These are phyloP conservation scores for Cyclargus thomasi DNA, from an alignment of 1,140 invertebrate species.

Conservation along the genomic window DNA sequence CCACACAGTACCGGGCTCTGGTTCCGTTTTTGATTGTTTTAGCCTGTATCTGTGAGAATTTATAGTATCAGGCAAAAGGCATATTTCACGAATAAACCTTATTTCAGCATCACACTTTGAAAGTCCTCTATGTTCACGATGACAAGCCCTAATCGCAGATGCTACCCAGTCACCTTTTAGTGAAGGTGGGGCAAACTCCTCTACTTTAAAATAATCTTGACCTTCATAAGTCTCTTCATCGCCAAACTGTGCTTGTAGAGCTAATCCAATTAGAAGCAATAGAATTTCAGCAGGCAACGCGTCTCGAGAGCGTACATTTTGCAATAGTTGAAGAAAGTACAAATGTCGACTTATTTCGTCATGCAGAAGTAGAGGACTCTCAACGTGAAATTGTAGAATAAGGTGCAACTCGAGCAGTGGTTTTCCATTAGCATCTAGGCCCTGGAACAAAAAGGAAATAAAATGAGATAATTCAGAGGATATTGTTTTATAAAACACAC, in stretches of 20 bases:
- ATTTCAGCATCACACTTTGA: constrained; percentile 86
- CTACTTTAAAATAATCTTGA: constrained; percentile 88
- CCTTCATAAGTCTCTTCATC: constrained; percentile 78
- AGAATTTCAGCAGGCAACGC: constrained; percentile 80
- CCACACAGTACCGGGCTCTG: constrained; percentile 82
- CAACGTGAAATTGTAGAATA: constrained; percentile 96
- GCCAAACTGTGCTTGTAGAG: constrained; percentile 93
- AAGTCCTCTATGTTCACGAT: constrained; percentile 84
- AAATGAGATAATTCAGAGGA: neutral
- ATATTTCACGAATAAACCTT: constrained; percentile 92
- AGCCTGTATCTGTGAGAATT: constrained; percentile 95
- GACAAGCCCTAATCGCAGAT: constrained; percentile 77
- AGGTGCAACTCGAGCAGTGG: constrained; percentile 93
- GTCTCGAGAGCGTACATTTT: constrained; percentile 87
- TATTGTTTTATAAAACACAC: constrained; percentile 21
- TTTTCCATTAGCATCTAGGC: constrained; percentile 91
- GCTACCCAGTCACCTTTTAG: constrained; percentile 76
- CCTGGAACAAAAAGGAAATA: constrained; percentile 76
- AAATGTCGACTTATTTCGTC: constrained; percentile 93
- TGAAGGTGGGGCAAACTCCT: constrained; percentile 79
- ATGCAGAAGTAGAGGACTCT: constrained; percentile 88
- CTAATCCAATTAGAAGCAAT: constrained; percentile 88
- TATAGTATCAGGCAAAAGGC: constrained; percentile 88
- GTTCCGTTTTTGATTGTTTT: constrained; percentile 87
- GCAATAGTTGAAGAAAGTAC: constrained; percentile 94